Evolutionary conservation across 2,888 invertebrate genomes (phyloP), one percentile per base, ranked within the genome.

Genomic region (Diaperis boleti): DNA sequence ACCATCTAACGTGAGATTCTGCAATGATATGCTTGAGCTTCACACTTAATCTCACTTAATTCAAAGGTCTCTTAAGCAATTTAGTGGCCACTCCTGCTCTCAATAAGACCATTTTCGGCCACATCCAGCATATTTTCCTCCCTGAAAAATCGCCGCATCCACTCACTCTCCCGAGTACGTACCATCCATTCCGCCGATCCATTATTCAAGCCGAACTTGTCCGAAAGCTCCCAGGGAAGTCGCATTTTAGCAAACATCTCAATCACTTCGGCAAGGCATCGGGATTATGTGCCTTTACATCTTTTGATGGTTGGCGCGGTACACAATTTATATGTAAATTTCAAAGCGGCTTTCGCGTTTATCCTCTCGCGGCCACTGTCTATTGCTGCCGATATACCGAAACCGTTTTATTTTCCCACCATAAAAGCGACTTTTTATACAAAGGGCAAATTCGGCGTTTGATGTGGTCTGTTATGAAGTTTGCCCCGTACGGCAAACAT

Each of bases 321-420:
- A 74, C 74, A 72, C 75, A 75, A 76, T 76, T 72, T 76, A 76
- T 73, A 76, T 76, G 76, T 67, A 74, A 76, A 76, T 75, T 71
- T 69, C 20, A 44, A 60, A 64, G 55, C 41, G 59, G 64, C 60
- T 64, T 64, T 63, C 20, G 55, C 52, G 45, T 59, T 45, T 59
- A 56, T 52, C 59, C 67, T 65, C 62, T 49, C 52, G 64, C 56
- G 62, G 64, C 62, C 60, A 64, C 62, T 64, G 57, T 59, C 66
- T 64, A 57, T 47, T 61, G 50, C 65, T 26, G 22, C 47, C 54
- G 55, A 52, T 59, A 65, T 47, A 41, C 57, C 41, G 42, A 50
- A 65, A 66, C 55, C 59, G 35, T 60, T 59, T 67, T 61, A 61
- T 62, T 65, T 67, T 59, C 26, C 42, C 62, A 45, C 57, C 65